phyloP scores from a whole-genome alignment of 2,113 vertebrate genomes.

The Thomomys bottae region DNA sequence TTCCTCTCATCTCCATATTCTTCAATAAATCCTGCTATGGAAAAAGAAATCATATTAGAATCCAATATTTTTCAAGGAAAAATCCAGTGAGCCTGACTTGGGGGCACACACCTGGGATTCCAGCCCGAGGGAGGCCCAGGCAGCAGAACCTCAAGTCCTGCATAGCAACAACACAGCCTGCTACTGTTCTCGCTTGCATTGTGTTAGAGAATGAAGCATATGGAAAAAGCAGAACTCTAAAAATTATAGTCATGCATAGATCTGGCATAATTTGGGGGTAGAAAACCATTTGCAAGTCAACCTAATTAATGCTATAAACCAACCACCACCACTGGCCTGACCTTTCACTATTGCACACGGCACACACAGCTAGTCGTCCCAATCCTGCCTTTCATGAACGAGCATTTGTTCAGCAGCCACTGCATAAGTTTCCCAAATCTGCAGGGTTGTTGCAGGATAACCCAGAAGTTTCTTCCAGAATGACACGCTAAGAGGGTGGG shows the following conservation, averaged over 20 bases:
- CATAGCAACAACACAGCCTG: no score
- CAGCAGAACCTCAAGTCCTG: background rate
- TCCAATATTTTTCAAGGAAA: background rate
- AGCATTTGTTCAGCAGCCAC: background rate
- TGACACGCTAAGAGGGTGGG: accelerated
- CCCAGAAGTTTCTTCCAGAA: background rate
- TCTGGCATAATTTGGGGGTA: background rate
- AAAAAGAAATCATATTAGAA: background rate
- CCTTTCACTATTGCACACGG: background rate
- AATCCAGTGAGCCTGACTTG: background rate
- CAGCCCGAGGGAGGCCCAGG: background rate
- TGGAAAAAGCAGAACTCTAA: background rate
- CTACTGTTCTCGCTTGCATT: background rate
- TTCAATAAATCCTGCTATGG: background rate
- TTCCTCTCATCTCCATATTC: background rate
- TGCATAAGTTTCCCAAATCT: background rate
- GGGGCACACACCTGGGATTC: background rate
- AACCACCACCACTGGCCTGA: background rate
- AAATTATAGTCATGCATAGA: no score
- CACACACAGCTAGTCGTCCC: background rate
- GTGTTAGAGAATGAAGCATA: background rate
- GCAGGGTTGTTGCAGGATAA: background rate
- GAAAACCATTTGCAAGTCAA: background rate
- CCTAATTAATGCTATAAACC: background rate
- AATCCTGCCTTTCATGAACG: background rate